phyloP scores from a whole-genome alignment of 2,797 vertebrate genomes.

The Sebastes kiyomatsui region DNA sequence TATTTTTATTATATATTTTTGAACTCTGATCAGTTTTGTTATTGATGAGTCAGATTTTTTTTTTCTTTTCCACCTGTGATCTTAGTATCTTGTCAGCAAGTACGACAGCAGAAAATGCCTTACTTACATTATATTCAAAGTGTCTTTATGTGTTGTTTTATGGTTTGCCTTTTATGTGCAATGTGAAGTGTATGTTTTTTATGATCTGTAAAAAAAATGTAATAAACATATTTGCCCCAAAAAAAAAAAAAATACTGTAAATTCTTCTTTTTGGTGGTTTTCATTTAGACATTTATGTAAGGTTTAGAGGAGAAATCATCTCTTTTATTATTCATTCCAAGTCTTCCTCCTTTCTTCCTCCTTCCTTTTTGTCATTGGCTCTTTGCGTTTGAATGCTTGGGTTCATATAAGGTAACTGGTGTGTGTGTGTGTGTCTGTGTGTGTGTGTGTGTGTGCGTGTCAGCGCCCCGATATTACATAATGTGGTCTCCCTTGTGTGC shows the following conservation, averaged over 20 bases:
- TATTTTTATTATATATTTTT: background rate
- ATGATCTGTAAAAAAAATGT: too few relatives aligned
- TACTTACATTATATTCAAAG: too few relatives aligned
- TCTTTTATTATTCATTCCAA: background rate
- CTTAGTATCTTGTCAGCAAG: too few relatives aligned
- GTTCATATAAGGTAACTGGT: background rate
- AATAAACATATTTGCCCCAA: too few relatives aligned
- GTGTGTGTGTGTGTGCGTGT: background rate
- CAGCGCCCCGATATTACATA: constrained; percentile 5
- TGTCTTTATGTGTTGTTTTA: too few relatives aligned
- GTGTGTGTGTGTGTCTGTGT: background rate
- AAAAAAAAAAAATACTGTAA: too few relatives aligned
- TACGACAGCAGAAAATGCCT: too few relatives aligned
- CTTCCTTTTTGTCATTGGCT: background rate
- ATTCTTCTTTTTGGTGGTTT: background rate
- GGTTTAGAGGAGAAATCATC: background rate
- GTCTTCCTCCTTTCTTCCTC: background rate
- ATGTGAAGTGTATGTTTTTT: too few relatives aligned
- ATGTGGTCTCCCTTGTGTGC: constrained; percentile 7
- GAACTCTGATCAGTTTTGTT: too few relatives aligned
- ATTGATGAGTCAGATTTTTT: too few relatives aligned
- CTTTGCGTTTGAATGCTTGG: background rate
- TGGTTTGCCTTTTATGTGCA: too few relatives aligned
- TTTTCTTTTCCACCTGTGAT: too few relatives aligned
- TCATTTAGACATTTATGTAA: background rate